phyloP scores from a whole-genome alignment of 2,888 invertebrate genomes.

The Andrena minutula region DNA sequence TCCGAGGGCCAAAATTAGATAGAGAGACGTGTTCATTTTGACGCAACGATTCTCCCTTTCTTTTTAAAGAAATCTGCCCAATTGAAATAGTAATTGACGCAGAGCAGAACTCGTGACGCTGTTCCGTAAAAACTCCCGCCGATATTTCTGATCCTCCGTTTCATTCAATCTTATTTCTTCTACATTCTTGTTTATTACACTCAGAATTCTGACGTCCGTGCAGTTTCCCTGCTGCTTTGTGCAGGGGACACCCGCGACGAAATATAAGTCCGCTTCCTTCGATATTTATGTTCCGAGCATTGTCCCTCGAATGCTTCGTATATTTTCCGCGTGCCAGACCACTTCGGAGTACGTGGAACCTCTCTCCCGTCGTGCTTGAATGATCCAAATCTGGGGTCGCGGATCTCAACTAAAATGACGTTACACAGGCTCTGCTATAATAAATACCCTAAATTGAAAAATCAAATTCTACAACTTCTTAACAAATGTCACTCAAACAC shows the following conservation, averaged over 20 bases:
- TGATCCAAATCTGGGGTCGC: conserved; percentile 39
- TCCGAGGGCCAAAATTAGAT: conserved; percentile 44
- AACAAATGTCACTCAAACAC: neutral
- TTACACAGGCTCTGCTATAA: conserved; percentile 16
- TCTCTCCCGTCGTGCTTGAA: conserved; percentile 38
- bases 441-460: too few species aligned
- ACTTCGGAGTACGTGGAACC: conserved; percentile 22
- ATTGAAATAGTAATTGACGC: conserved; percentile 22
- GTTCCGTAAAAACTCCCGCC: neutral
- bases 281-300: conserved; percentile 37
- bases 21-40: conserved; percentile 6
- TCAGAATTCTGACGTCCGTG: conserved; percentile 18
- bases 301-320: conserved; percentile 34
- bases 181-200: neutral
- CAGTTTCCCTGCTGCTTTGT: conserved; percentile 2
- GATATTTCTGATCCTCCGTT: neutral
- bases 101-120: conserved; percentile 15
- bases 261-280: conserved; percentile 9
- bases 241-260: neutral
- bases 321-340: conserved; percentile 34
- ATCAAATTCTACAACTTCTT: neutral
- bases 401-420: conserved; percentile 34
- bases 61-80: conserved; percentile 17
- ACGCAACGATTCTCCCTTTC: neutral
- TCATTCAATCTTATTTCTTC: neutral